phyloP scores from a whole-genome alignment of 2,113 vertebrate species.

The human region DNA sequence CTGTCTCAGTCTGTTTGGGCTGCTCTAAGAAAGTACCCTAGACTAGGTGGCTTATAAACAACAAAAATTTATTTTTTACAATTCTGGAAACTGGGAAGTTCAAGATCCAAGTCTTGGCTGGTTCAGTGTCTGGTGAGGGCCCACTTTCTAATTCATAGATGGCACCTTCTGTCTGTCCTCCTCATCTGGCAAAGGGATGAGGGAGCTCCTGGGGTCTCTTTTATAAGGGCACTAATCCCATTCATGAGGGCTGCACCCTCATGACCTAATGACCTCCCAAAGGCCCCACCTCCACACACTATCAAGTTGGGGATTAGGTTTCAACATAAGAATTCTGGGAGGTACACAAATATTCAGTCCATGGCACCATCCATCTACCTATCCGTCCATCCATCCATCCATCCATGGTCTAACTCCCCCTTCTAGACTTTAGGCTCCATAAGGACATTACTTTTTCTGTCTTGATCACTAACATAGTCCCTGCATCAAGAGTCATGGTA shows the following conservation, averaged over 20 bases:
- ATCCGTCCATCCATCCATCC: fast-evolving
- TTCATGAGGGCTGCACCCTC: background rate
- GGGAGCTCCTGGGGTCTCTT: background rate
- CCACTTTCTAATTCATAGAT: background rate
- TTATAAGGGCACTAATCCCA: background rate
- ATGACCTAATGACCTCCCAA: background rate
- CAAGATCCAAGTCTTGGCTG: background rate
- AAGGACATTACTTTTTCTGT: background rate
- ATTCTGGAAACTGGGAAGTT: background rate
- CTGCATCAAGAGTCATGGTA: background rate
- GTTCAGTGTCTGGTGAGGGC: background rate
- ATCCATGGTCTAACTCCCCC: background rate
- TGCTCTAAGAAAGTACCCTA: background rate
- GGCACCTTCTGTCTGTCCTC: background rate
- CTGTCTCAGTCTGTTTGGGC: background rate
- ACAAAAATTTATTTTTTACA: background rate
- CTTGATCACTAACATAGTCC: background rate
- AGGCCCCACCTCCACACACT: background rate
- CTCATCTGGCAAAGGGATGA: background rate
- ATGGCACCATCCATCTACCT: too few relatives aligned
- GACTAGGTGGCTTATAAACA: background rate
- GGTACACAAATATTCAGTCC: background rate
- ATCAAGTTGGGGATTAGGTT: background rate
- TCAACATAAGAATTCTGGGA: background rate
- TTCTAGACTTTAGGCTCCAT: background rate